Conservation (phyloP, 2,797 vertebrate genomes). For the Orientallactaga sibirica region DNA sequence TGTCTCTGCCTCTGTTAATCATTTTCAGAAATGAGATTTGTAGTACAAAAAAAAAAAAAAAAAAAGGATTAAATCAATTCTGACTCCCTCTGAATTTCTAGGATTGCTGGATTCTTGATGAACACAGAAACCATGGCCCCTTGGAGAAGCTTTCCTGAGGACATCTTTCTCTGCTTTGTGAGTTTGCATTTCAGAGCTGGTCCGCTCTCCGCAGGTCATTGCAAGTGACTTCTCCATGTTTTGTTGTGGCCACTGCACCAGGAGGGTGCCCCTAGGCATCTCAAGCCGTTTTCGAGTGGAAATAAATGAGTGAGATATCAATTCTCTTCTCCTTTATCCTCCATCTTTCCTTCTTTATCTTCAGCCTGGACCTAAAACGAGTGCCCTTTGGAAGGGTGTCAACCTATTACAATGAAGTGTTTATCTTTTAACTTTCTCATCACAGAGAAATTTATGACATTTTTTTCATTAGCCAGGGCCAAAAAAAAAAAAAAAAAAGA, state of each 20-base stretch:
- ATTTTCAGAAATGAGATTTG: constrained; percentile 89
- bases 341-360: constrained; percentile 66
- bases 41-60: constrained; percentile 87
- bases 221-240: constrained; percentile 63
- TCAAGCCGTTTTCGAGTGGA: constrained; percentile 68
- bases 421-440: constrained; percentile 75
- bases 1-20: constrained; percentile 89
- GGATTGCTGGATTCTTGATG: constrained; percentile 82
- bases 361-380: constrained; percentile 54
- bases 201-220: constrained; percentile 48
- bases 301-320: constrained; percentile 73
- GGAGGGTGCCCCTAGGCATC: background rate
- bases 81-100: constrained; percentile 85
- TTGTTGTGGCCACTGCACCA: constrained; percentile 45
- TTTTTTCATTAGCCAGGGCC: constrained; percentile 51
- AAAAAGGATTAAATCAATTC: constrained; percentile 89
- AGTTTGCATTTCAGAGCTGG: constrained; percentile 15
- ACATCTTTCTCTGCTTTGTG: constrained; percentile 70
- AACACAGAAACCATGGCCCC: constrained; percentile 77
- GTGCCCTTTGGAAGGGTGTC: constrained; percentile 69
- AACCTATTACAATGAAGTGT: constrained; percentile 73
- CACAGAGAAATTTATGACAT: constrained; percentile 70
- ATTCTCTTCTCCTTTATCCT: constrained; percentile 68
- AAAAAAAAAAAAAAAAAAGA: constrained; percentile 69
- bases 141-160: constrained; percentile 74